A percentile compares a stretch with the other conserved stretches of the same genome.
These are phyloP conservation scores for Sebastes flavidus DNA, from an alignment of 2,797 vertebrate genomes.

Conservation along the genomic window DNA sequence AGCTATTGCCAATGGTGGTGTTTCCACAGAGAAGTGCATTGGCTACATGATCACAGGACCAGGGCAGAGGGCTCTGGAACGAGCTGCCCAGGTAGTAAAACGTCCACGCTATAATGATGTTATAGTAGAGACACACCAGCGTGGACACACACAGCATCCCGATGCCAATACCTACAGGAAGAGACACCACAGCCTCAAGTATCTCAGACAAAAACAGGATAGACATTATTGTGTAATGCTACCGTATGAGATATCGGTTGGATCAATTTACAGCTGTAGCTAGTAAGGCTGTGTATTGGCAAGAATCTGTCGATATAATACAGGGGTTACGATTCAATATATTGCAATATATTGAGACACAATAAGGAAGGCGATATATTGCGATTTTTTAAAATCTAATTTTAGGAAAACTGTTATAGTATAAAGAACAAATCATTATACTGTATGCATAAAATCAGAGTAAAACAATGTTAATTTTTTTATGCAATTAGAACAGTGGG, in stretches of 20 bases:
- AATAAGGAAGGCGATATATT: no score
- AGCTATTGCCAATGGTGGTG: conserved; percentile 45
- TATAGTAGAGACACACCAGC: conserved; percentile 88
- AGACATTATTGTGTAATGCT: background rate
- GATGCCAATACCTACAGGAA: conserved; percentile 84
- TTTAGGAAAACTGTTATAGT: no score
- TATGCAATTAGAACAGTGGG: no score
- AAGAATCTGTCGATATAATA: no score
- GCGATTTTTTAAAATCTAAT: no score
- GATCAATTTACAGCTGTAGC: background rate
- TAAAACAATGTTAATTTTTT: no score
- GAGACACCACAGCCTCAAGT: background rate
- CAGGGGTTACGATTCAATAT: no score
- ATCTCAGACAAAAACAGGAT: background rate
- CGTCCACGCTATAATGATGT: conserved; percentile 89
- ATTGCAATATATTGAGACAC: no score
- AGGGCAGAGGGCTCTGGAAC: conserved; percentile 89
- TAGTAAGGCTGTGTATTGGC: background rate
- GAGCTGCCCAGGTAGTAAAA: conserved; percentile 89
- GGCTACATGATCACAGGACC: conserved; percentile 77
- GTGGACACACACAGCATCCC: conserved; percentile 87
- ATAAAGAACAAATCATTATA: no score
- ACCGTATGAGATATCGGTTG: background rate
- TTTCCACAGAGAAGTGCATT: conserved; percentile 79
- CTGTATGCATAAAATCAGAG: no score